Base-by-base conservation (phyloP, 2,113 vertebrate genomes). In the Amphiprion percula region DNA sequence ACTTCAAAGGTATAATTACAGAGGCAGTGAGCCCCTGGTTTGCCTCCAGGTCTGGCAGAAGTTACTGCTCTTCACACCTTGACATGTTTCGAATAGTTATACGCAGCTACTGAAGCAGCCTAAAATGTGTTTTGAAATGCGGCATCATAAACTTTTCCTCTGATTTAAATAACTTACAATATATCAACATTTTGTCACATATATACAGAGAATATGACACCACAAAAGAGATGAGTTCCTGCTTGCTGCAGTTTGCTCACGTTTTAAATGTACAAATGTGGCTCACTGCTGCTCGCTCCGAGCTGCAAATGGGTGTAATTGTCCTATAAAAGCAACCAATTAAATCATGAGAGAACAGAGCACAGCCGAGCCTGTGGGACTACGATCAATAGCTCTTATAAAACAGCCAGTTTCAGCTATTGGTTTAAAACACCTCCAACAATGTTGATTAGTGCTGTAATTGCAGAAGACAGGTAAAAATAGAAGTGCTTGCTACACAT, bases 1-100 rank as follows among this genome's bases (percentile, higher is more conserved):
- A 85, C 90, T 90, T 94, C 88, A 92, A 91, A 95, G 89, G 70
- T 61, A 21, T 93, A 90, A 95, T 94, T 93, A 89, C 76, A 91
- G 77, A 89, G 87, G 79, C 85, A 62, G 30, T 23, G 65, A 93
- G 82, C 78, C 59, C 49, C 83, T 82, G 72, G 56, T 80, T 93
- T 85, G 91, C 91, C 90, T 89, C 80, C 68, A 85, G 90, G 80
- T 84, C 62, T 71, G 49, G 85, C 65, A 68, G 82, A 85, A 70
- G 74, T 86, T 91, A 80, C 80, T 72, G 77, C 74, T 81, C 80
- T 84, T 83, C 86, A 87, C 85, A 84, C 87, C 61, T n/a, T 89
- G 82, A 91, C 92, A 90, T 91, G 91, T 94, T 93, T 87, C 23
- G 33, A 84, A 90, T 88, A 69, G 77, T 89, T 87, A 59, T 37